Conservation (phyloP, 2,113 vertebrate species). For the Pogonocichla stellata region DNA sequence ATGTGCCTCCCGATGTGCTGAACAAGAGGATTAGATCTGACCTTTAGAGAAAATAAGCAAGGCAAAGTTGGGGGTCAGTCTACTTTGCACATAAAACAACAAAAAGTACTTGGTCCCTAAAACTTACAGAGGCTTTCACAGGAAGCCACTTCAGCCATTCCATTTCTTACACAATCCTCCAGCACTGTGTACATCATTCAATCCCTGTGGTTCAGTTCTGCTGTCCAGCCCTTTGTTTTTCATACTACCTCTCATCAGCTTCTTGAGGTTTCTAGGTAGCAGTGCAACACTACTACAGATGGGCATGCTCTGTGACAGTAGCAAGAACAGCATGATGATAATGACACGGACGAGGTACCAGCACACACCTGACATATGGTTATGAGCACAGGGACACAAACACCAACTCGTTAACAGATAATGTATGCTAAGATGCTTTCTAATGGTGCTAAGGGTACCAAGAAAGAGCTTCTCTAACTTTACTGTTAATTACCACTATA, state of each 20-base stretch:
- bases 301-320: rapidly evolving
- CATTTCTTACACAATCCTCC: neutral
- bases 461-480: neutral
- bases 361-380: neutral
- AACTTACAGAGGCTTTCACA: neutral
- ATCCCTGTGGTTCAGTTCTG: neutral
- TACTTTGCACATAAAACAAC: neutral
- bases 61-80: neutral
- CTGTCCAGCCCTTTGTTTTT: neutral
- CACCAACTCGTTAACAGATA: neutral
- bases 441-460: neutral
- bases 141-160: neutral
- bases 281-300: neutral
- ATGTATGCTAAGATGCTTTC: neutral
- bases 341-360: neutral
- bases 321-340: neutral
- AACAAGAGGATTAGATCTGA: neutral
- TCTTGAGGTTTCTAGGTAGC: neutral
- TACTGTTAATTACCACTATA: neutral
- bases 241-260: neutral
- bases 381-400: neutral
- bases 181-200: neutral
- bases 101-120: neutral
- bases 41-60: neutral
- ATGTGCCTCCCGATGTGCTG: neutral